Evolutionary conservation across 2,797 vertebrate genomes (phyloP).

Genomic region (Sebastes hopkinsi): DNA sequence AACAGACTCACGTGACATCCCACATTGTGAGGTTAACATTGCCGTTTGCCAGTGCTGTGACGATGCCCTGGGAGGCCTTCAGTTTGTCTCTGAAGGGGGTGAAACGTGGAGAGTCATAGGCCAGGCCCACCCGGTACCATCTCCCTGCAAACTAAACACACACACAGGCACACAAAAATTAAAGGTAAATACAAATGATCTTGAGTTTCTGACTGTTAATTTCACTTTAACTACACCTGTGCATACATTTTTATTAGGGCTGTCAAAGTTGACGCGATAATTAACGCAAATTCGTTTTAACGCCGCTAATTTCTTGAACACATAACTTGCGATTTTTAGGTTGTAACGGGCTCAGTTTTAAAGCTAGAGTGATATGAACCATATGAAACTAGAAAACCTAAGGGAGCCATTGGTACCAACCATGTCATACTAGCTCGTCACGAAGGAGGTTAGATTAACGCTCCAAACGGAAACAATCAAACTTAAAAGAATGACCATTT

Average conservation of each 20-base stretch:
- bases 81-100: conserved; percentile 67
- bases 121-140: conserved; percentile 83
- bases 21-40: conserved; percentile 84
- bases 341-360: no score
- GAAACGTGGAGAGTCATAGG: conserved; percentile 79
- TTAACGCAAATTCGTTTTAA: not conserved
- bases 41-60: conserved; percentile 67
- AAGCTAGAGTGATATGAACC: no score
- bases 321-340: no score
- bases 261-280: no score
- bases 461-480: no score
- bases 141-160: conserved; percentile 80
- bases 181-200: not conserved
- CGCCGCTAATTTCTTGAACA: no score
- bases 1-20: conserved; percentile 70
- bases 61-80: conserved; percentile 71
- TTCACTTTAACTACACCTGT: not conserved
- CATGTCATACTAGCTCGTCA: no score
- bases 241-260: not conserved
- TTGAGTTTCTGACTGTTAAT: not conserved
- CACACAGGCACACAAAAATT: not conserved
- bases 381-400: no score
- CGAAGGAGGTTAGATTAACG: no score
- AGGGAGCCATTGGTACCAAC: no score
- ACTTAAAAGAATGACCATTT: no score